Conservation (phyloP, 2,113 vertebrate species). For the Equus przewalskii region DNA sequence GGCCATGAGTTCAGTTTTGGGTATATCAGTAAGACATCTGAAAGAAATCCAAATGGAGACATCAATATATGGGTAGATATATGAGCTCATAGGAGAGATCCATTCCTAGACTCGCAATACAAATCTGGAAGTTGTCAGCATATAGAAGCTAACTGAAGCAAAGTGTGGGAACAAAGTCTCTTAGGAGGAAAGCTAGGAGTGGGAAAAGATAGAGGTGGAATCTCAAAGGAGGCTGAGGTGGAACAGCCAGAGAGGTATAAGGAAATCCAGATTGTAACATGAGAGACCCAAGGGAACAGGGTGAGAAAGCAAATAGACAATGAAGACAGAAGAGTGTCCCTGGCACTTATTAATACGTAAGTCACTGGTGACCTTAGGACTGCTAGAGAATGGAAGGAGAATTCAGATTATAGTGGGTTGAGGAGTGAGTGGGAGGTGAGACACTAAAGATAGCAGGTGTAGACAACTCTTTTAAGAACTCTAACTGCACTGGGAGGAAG, state of each 20-base stretch:
- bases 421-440: not conserved
- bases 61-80: not conserved
- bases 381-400: not conserved
- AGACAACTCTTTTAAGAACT: slow-evolving; percentile 18
- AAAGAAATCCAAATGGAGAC: not conserved
- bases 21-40: not conserved
- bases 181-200: not conserved
- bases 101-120: not conserved
- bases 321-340: not conserved
- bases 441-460: not conserved
- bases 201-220: not conserved
- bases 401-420: not conserved
- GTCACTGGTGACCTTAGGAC: not conserved
- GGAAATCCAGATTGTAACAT: not conserved
- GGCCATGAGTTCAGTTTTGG: not conserved
- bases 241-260: not conserved
- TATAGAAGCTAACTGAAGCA: not conserved
- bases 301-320: not conserved
- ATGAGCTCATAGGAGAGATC: not conserved
- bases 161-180: not conserved
- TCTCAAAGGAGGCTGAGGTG: not conserved
- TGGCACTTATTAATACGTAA: not conserved
- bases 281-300: not conserved
- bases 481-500: not conserved
- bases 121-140: not conserved